A percentile compares a stretch with the other conserved stretches of the same genome.
Conservation (phyloP, 2,888 invertebrate genomes). For the Drosophila tripunctata region DNA sequence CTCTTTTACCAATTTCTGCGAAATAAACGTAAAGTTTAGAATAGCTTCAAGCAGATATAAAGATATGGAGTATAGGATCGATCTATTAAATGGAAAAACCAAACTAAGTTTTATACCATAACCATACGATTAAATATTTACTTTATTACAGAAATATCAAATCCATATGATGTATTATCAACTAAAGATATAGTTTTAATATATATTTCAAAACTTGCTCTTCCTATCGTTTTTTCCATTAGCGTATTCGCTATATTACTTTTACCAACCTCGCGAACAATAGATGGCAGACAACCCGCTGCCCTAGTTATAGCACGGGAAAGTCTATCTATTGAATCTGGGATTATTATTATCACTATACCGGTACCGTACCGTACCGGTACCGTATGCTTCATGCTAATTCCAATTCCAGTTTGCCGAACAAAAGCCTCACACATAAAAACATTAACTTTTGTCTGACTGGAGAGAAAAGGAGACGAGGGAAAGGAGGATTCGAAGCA, state of each 20-base stretch:
- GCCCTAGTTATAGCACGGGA: constrained; percentile 42
- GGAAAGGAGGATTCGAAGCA: not conserved
- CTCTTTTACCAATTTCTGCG: no score
- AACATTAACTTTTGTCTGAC: constrained; percentile 70
- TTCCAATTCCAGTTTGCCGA: constrained; percentile 68
- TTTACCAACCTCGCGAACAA: constrained; percentile 34
- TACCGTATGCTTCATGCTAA: constrained; percentile 51
- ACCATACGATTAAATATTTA: no score
- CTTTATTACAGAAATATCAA: no score
- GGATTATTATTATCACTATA: constrained; percentile 50
- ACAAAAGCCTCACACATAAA: constrained; percentile 67
- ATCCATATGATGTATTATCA: no score
- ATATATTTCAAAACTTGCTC: not conserved
- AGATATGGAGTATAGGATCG: no score
- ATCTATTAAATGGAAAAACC: no score
- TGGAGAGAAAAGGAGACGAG: constrained; percentile 11
- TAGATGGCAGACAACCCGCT: constrained; percentile 41
- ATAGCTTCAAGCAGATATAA: no score
- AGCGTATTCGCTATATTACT: constrained; percentile 20
- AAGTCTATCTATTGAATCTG: constrained; percentile 35
- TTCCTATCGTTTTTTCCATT: constrained; percentile 15
- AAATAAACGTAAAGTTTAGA: no score
- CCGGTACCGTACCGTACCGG: constrained; percentile 23
- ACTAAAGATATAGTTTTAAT: no score
- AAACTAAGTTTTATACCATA: no score